phyloP scores from a whole-genome alignment of 2,888 invertebrate genomes.

The Amphipoea oculea region DNA sequence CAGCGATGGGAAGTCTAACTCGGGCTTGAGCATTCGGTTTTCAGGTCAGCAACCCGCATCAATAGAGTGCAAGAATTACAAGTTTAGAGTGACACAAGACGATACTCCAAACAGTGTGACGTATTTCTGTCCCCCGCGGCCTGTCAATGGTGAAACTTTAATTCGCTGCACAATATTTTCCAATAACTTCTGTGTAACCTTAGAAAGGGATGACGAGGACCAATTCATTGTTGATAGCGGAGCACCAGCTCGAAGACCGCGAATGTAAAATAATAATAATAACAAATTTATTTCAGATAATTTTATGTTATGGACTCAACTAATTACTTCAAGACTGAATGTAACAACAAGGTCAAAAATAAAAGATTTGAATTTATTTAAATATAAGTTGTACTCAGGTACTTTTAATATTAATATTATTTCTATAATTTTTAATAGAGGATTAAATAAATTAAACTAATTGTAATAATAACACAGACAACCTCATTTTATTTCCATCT shows the following conservation, averaged over 20 bases:
- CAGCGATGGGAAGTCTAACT: slow-evolving; percentile 51
- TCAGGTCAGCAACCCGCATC: slow-evolving; percentile 66
- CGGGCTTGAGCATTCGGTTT: slow-evolving; percentile 37
- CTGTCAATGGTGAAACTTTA: slow-evolving; percentile 76
- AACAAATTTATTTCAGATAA: no score
- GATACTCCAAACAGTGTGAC: slow-evolving; percentile 78
- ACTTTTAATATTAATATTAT: slow-evolving; percentile 28
- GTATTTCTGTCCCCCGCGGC: slow-evolving; percentile 84
- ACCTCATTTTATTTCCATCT: slow-evolving; percentile 22
- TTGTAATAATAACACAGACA: slow-evolving; percentile 18
- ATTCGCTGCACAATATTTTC: slow-evolving; percentile 86
- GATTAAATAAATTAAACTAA: slow-evolving; percentile 33
- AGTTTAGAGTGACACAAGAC: slow-evolving; percentile 83
- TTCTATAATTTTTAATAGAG: slow-evolving; percentile 13
- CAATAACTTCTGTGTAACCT: slow-evolving; percentile 84
- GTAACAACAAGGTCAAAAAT: slow-evolving; percentile 15
- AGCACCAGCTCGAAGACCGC: slow-evolving; percentile 79
- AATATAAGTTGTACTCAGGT: slow-evolving; percentile 40
- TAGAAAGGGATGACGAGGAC: slow-evolving; percentile 82
- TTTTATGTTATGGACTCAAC: slow-evolving; percentile 1
- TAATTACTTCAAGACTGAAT: slow-evolving; percentile 50
- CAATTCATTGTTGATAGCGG: slow-evolving; percentile 79
- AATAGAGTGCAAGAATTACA: slow-evolving; percentile 87
- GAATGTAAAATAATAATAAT: slow-evolving; percentile 63
- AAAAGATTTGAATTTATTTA: slow-evolving; percentile 39